Evolutionary conservation across 2,888 invertebrate species (phyloP).

Genomic region (Agrochola circellaris): DNA sequence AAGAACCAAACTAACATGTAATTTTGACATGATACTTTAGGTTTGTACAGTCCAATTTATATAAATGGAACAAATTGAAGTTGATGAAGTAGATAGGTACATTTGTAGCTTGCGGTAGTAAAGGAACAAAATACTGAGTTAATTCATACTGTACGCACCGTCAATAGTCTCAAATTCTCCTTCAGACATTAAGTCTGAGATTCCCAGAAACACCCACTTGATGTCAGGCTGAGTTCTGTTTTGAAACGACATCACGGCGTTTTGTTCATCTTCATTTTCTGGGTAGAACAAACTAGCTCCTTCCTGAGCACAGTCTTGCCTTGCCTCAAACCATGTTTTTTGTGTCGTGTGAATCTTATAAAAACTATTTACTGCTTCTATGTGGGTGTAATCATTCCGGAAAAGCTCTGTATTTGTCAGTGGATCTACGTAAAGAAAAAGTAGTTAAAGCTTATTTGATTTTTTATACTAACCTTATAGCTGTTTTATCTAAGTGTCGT

Average conservation of each 20-base stretch:
- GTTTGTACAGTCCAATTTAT: too few relatives aligned
- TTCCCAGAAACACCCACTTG: background rate
- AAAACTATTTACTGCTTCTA: background rate
- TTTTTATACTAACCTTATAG: too few relatives aligned
- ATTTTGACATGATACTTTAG: too few relatives aligned
- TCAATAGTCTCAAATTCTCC: conserved; percentile 15
- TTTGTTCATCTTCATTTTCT: too few relatives aligned
- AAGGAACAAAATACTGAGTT: background rate
- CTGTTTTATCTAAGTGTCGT: too few relatives aligned
- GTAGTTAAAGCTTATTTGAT: background rate
- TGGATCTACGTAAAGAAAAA: background rate
- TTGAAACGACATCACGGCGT: too few relatives aligned
- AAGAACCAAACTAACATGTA: too few relatives aligned
- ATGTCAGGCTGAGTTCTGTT: background rate
- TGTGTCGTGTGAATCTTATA: background rate
- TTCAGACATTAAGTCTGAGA: background rate
- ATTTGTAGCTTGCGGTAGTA: too few relatives aligned
- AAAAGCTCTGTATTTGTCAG: background rate
- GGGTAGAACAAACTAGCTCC: background rate
- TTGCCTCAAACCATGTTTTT: background rate
- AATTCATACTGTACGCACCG: background rate
- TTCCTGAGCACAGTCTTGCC: background rate
- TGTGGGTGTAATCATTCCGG: conserved; percentile 2
- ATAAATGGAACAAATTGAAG: too few relatives aligned
- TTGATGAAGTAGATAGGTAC: too few relatives aligned